A percentile compares a stretch with the other conserved stretches of the same genome.
Evolutionary conservation across 2,888 invertebrate species (phyloP).

Genomic region (Napeogenes inachia): DNA sequence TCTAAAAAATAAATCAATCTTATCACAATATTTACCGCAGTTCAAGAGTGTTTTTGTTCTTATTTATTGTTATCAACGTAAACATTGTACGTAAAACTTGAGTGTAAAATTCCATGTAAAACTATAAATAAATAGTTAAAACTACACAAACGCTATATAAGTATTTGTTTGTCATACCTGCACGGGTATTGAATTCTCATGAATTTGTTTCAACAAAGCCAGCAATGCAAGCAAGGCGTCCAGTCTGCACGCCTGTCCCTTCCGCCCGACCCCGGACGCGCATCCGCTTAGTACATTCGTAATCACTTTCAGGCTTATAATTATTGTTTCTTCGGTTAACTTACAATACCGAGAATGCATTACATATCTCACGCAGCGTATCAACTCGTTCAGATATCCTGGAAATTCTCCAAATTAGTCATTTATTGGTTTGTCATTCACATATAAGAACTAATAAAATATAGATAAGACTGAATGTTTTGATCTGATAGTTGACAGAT

Average conservation of each 20-base stretch:
- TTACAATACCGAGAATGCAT: slow-evolving; percentile 53
- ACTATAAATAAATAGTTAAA: background rate
- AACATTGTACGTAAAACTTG: background rate
- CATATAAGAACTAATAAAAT: too few relatives aligned
- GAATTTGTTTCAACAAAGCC: slow-evolving; percentile 49
- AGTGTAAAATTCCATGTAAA: background rate
- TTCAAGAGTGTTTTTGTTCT: slow-evolving; percentile 1
- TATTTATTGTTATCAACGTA: background rate
- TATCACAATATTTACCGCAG: background rate
- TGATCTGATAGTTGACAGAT: too few relatives aligned
- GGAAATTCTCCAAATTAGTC: slow-evolving; percentile 25
- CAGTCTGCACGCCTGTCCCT: slow-evolving; percentile 60
- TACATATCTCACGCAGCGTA: slow-evolving; percentile 59
- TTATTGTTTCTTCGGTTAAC: slow-evolving; percentile 54
- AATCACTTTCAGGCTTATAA: slow-evolving; percentile 44
- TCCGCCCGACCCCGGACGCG: slow-evolving; percentile 55
- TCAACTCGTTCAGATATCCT: slow-evolving; percentile 67
- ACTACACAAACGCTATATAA: background rate
- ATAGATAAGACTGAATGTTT: too few relatives aligned
- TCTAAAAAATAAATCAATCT: background rate
- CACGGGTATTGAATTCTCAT: slow-evolving; percentile 50
- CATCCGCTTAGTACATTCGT: slow-evolving; percentile 47
- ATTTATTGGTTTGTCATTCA: background rate
- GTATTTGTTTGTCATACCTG: slow-evolving; percentile 45
- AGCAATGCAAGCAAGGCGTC: slow-evolving; percentile 54